phyloP scores from a whole-genome alignment of 2,113 vertebrate species.

The Heterotis niloticus region DNA sequence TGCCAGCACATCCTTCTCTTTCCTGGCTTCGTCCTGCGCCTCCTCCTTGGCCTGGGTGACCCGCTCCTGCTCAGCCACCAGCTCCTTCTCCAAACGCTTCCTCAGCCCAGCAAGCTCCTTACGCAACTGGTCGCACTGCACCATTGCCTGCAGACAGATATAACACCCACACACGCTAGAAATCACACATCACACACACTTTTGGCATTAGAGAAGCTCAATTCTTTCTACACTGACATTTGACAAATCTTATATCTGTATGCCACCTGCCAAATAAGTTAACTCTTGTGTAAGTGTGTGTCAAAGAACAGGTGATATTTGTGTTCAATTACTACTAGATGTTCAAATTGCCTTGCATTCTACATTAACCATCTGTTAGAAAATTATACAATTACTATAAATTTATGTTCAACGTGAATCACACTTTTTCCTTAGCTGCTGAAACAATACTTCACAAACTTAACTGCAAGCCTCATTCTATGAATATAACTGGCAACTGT shows the following conservation, averaged over 20 bases:
- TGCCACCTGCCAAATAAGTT: not conserved
- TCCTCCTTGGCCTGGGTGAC: slow-evolving; percentile 68
- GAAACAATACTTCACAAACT: too few relatives aligned
- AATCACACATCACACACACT: slow-evolving; percentile 15
- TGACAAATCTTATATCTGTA: not conserved
- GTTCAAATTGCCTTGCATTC: too few relatives aligned
- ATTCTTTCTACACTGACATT: not conserved
- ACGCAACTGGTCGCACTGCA: slow-evolving; percentile 79
- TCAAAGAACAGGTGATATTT: too few relatives aligned
- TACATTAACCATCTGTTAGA: too few relatives aligned
- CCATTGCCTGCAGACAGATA: slow-evolving; percentile 65
- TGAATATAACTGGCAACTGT: too few relatives aligned
- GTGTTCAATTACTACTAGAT: too few relatives aligned
- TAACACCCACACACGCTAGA: slow-evolving; percentile 18
- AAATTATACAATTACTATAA: too few relatives aligned
- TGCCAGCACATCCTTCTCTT: slow-evolving; percentile 69
- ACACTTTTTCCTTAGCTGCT: too few relatives aligned
- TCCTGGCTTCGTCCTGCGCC: slow-evolving; percentile 63
- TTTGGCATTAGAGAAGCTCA: not conserved
- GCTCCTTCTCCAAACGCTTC: slow-evolving; percentile 69
- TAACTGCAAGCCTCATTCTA: too few relatives aligned
- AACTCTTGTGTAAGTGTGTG: not conserved
- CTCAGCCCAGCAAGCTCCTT: slow-evolving; percentile 73
- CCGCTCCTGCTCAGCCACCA: slow-evolving; percentile 65
- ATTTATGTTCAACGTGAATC: too few relatives aligned